Evolutionary conservation across 2,888 invertebrate species (phyloP).

Genomic region (Odontocerum albicorne): DNA sequence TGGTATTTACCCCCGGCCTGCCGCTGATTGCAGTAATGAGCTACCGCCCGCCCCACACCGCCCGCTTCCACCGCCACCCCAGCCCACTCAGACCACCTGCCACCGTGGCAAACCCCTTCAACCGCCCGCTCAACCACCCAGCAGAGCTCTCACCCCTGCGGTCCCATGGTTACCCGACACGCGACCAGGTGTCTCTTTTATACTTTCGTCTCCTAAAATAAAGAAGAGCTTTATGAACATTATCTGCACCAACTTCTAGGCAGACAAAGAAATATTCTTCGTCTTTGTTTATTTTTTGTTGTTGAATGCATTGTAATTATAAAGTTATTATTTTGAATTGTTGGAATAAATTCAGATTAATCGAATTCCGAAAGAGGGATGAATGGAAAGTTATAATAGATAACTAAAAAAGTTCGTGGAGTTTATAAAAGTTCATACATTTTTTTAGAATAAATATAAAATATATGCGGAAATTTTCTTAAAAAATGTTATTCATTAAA

Average conservation of each 20-base stretch:
- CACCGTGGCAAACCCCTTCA: neutral
- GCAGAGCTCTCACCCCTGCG: conserved; percentile 11
- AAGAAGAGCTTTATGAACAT: neutral
- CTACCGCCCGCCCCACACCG: neutral
- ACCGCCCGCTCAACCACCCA: neutral
- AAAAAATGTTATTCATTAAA: too few species aligned
- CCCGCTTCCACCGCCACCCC: neutral
- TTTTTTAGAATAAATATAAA: too few species aligned
- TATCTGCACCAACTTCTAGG: neutral
- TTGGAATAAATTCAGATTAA: too few species aligned
- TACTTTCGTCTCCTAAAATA: conserved; percentile 10
- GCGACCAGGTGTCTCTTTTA: conserved; percentile 20
- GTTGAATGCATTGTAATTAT: too few species aligned
- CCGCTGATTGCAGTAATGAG: conserved; percentile 29
- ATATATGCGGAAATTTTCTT: too few species aligned
- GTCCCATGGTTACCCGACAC: conserved; percentile 30
- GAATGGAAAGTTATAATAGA: too few species aligned
- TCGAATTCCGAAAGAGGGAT: too few species aligned
- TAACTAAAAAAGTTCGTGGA: too few species aligned
- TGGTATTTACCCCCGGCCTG: conserved; percentile 17
- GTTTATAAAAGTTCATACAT: too few species aligned
- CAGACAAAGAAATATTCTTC: too few species aligned
- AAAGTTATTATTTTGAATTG: too few species aligned
- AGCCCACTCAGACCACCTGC: neutral
- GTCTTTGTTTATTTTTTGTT: too few species aligned